Conservation (phyloP, 2,797 vertebrate species). For the Huso huso region DNA sequence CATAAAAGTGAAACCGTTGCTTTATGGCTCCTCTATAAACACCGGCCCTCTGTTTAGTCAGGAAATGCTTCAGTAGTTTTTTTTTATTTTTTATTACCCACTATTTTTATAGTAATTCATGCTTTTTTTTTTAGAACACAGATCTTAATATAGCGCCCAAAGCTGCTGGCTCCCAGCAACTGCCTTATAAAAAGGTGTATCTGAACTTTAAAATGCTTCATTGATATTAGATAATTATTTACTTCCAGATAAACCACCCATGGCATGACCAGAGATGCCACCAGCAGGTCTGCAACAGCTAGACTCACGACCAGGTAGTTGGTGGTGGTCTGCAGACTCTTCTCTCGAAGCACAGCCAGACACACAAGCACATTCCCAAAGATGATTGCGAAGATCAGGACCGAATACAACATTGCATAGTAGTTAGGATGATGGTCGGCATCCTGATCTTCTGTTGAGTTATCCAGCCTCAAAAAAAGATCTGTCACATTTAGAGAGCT, state of each 20-base stretch:
- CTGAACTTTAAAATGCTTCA: no score
- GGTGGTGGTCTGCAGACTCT: slow-evolving; percentile 80
- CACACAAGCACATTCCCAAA: slow-evolving; percentile 90
- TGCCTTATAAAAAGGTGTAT: slow-evolving; percentile 30
- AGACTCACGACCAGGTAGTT: slow-evolving; percentile 92
- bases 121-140: no score
- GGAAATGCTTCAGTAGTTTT: no score
- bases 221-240: slow-evolving; percentile 26
- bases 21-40: no score
- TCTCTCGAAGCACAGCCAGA: slow-evolving; percentile 77
- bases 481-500: slow-evolving; percentile 59
- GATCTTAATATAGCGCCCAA: no score
- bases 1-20: no score
- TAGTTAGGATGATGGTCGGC: slow-evolving; percentile 52
- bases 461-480: slow-evolving; percentile 38
- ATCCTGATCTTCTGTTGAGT: slow-evolving; percentile 36
- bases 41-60: no score
- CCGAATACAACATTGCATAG: slow-evolving; percentile 77
- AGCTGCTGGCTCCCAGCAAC: slow-evolving; percentile 18
- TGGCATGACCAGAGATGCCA: slow-evolving; percentile 89
- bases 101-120: no score
- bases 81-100: no score
- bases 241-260: slow-evolving; percentile 93
- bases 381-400: slow-evolving; percentile 80
- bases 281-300: slow-evolving; percentile 82